Conservation (phyloP, 2,888 invertebrate species). For the Scaptodrosophila latifasciaeformis region DNA sequence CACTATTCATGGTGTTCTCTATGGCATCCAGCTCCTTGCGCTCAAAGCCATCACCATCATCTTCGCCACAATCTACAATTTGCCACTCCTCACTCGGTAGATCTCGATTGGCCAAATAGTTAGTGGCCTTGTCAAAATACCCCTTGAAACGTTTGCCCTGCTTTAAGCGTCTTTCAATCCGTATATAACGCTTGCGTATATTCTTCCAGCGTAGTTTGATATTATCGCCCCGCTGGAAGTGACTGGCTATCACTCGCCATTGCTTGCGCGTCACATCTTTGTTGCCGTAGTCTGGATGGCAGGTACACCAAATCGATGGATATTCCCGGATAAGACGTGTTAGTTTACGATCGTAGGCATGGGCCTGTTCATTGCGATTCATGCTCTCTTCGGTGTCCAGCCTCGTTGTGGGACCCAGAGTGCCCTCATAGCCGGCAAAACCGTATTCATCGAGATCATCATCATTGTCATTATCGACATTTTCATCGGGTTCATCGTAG, state of each 20-base stretch:
- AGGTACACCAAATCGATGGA: conserved; percentile 71
- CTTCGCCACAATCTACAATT: conserved; percentile 65
- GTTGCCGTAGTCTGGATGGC: conserved; percentile 70
- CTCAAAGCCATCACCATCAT: conserved; percentile 60
- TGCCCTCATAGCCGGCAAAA: conserved; percentile 39
- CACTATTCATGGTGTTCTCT: conserved; percentile 50
- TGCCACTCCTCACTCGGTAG: conserved; percentile 58
- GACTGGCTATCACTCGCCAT: conserved; percentile 67
- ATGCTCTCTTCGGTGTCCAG: conserved; percentile 67
- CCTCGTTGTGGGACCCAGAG: conserved; percentile 21
- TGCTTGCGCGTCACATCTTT: conserved; percentile 66
- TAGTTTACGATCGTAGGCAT: conserved; percentile 67
- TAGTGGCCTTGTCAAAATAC: conserved; percentile 71
- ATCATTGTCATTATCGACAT: conserved; percentile 15
- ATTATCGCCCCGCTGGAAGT: conserved; percentile 63
- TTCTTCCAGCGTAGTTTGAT: conserved; percentile 71
- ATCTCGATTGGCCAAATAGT: conserved; percentile 66
- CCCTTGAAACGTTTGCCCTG: conserved; percentile 70
- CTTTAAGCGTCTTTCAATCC: conserved; percentile 56
- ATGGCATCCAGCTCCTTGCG: conserved; percentile 64
- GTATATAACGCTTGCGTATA: conserved; percentile 67
- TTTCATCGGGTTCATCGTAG: conserved; percentile 21
- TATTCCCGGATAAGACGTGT: conserved; percentile 64
- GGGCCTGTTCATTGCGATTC: conserved; percentile 67
- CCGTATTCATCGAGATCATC: conserved; percentile 41